These are phyloP conservation scores for Apodemus sylvaticus DNA, from an alignment of 2,113 vertebrate species.

Conservation along the genomic window DNA sequence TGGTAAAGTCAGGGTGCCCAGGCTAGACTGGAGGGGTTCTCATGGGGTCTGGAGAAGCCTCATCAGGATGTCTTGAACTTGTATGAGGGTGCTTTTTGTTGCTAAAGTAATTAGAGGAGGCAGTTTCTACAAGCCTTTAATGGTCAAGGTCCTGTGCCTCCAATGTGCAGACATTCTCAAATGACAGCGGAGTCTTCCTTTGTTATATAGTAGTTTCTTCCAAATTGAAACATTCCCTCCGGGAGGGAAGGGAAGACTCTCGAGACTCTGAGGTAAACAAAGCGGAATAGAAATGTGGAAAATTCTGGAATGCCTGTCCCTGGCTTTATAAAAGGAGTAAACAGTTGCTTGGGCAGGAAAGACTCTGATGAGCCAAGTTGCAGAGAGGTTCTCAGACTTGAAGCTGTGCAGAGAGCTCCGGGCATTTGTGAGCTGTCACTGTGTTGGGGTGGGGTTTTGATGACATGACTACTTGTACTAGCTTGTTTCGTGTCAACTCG, in stretches of 20 bases:
- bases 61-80: background rate
- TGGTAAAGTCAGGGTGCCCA: background rate
- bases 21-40: background rate
- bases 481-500: background rate
- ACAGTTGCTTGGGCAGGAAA: background rate
- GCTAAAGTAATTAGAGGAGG: background rate
- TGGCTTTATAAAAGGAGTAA: background rate
- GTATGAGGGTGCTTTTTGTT: background rate
- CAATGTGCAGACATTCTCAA: background rate
- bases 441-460: background rate
- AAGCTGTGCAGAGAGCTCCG: background rate
- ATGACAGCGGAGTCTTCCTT: background rate
- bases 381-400: background rate
- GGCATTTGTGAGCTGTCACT: background rate
- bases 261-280: background rate
- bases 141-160: background rate
- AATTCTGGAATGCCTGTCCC: background rate
- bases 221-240: background rate
- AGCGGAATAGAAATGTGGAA: background rate
- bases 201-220: background rate
- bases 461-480: no score
- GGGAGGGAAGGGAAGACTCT: background rate
- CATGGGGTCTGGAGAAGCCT: background rate
- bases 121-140: background rate
- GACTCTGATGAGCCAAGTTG: background rate